Base-by-base conservation (phyloP, 2,113 vertebrate genomes). In the Cisticola juncidis region DNA sequence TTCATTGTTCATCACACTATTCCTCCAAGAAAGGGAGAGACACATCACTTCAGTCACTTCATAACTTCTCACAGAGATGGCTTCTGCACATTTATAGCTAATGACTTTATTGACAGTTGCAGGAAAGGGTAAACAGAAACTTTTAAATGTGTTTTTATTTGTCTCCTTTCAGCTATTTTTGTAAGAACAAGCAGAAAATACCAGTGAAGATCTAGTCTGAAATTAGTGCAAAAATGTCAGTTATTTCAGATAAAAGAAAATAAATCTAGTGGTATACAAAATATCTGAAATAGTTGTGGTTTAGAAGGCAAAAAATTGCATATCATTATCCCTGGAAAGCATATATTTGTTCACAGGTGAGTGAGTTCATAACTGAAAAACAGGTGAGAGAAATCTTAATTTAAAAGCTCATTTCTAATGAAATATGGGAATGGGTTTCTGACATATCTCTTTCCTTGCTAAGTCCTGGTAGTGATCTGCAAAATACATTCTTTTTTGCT, bases 1-100 rank as follows among this genome's bases (percentile, higher is more conserved):
- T 99, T 99, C 99, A 98, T 86, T 98, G 97, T 95, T 98, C 93
- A 98, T 97, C 97, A 97, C 90, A 93, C 97, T 97, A 97, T 98
- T 98, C 93, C 90, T 97, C 70, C 62, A 94, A 95, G 92, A 90
- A 92, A 92, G 50, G 56, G 68, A 96, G 76, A 96, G 83, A 86
- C 65, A 68, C 88, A 76, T 51, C 90, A 74, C 73, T 94, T 96
- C 88, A 54, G 93, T 57, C 86, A 61, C 74, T 93, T 97, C 90
- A 45, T 45, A 93, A 80, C 78, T 96, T 96, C 91, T 89, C 57
- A 45, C 66, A 91, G 61, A 97, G 26, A 88, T 11, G 18, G 35
- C 54, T 93, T 81, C 50, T 70, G 64, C 60, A 86, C 57, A 51
- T 88, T 94, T 96, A 28, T 56, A 90, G 45, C 36, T 86, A 76